Conservation (phyloP, 2,888 invertebrate genomes). For the Auanema sp. region DNA sequence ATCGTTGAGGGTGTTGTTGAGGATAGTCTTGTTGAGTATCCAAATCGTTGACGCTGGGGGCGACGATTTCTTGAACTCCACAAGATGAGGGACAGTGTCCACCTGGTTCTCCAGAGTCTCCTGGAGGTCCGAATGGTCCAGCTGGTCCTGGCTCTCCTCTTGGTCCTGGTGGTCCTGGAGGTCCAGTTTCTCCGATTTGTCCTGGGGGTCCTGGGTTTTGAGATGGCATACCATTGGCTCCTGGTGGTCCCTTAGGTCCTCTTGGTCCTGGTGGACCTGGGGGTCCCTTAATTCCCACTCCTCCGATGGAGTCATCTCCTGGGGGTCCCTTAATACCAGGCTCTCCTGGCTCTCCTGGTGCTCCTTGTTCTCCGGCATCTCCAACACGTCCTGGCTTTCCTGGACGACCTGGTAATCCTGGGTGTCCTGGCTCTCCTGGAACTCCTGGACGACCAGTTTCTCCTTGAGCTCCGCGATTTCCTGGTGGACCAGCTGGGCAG, state of each 20-base stretch:
- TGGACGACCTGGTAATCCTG: constrained; percentile 26
- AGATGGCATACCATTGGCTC: constrained; percentile 60
- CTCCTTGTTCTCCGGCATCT: constrained; percentile 56
- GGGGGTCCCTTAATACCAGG: constrained; percentile 62
- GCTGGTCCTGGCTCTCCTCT: constrained; percentile 58
- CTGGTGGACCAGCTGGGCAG: constrained; percentile 62
- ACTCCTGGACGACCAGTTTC: constrained; percentile 58
- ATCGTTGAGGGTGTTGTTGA: constrained; percentile 21
- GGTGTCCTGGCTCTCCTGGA: constrained; percentile 58
- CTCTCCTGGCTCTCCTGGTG: constrained; percentile 58
- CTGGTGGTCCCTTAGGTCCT: constrained; percentile 62
- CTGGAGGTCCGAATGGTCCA: constrained; percentile 61
- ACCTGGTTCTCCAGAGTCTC: constrained; percentile 61
- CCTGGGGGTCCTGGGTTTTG: constrained; percentile 62
- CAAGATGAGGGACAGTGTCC: constrained; percentile 62
- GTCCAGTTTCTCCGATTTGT: constrained; percentile 54
- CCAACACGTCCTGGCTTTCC: constrained; percentile 52
- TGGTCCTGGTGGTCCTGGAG: constrained; percentile 60
- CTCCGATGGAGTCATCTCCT: constrained; percentile 62
- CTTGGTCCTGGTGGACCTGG: constrained; percentile 61
- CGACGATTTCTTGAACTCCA: constrained; percentile 62
- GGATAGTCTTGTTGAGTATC: constrained; percentile 38
- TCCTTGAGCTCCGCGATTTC: constrained; percentile 60
- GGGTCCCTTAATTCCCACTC: constrained; percentile 63
- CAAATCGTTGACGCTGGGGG: constrained; percentile 56